Percentiles rank a stretch among this genome's conserved stretches.
Conservation (phyloP, 2,888 invertebrate genomes). For the Pristionchus arcanus region DNA sequence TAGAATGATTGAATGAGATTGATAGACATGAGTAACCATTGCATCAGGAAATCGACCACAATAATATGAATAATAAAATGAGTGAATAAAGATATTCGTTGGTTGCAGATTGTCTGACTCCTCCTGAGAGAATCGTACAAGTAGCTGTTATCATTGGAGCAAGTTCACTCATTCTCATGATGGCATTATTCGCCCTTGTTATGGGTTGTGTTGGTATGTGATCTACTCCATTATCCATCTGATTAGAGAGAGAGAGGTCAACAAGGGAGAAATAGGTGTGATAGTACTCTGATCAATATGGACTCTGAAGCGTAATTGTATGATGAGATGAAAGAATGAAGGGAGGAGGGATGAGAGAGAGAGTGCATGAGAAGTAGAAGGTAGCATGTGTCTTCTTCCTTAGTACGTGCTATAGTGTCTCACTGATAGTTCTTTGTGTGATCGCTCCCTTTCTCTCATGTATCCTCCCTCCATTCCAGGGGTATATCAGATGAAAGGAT, state of each 20-base stretch:
- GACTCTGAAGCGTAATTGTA: background rate
- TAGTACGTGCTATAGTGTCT: conserved; percentile 8
- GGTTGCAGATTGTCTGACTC: conserved; percentile 3
- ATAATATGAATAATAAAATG: background rate
- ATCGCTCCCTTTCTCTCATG: background rate
- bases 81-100: background rate
- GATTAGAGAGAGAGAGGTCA: background rate
- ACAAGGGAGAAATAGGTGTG: background rate
- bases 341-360: background rate
- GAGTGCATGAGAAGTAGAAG: background rate
- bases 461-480: conserved; percentile 29
- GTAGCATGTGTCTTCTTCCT: conserved; percentile 23
- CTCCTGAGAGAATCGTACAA: background rate
- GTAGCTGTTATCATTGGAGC: conserved; percentile 30
- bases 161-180: conserved; percentile 14
- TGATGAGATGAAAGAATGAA: conserved; percentile 23
- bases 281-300: background rate
- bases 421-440: conserved; percentile 16
- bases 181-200: conserved; percentile 45
- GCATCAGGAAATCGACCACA: background rate
- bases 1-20: background rate
- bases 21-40: background rate
- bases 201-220: conserved; percentile 52
- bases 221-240: background rate
- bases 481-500: conserved; percentile 43